phyloP scores from a whole-genome alignment of 1,140 invertebrate genomes.

The Dendrolimus punctatus region DNA sequence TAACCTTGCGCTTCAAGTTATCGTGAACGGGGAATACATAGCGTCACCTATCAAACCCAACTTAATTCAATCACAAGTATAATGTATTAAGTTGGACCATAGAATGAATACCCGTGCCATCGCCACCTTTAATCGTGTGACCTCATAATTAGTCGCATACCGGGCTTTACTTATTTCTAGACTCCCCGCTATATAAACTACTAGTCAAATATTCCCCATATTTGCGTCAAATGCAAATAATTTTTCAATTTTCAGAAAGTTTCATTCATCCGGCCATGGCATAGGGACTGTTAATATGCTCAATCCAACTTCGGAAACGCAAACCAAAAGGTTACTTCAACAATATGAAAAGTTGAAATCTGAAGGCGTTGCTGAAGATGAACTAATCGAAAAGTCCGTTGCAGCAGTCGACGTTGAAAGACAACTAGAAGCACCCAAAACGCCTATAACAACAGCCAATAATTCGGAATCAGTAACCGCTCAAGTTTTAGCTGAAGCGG shows the following conservation, averaged over 20 bases:
- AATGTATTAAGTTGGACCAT: too few species aligned
- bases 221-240: constrained; percentile 3
- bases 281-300: constrained; percentile 68
- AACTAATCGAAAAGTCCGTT: constrained; percentile 53
- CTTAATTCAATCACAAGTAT: too few species aligned
- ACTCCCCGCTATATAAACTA: too few species aligned
- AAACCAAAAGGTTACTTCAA: constrained; percentile 74
- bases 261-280: constrained; percentile 73
- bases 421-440: constrained; percentile 18
- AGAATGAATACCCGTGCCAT: too few species aligned
- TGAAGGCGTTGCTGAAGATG: constrained; percentile 65
- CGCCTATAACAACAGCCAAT: constrained; percentile 10
- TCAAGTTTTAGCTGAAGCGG: constrained; percentile 40
- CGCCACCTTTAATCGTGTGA: too few species aligned
- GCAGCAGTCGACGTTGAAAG: constrained; percentile 26
- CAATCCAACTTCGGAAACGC: constrained; percentile 59
- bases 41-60: too few species aligned
- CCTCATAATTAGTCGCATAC: too few species aligned
- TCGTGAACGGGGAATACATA: too few species aligned
- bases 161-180: too few species aligned
- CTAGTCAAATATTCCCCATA: background rate
- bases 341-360: constrained; percentile 72
- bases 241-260: constrained; percentile 70
- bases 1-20: too few species aligned
- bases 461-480: constrained; percentile 36